A percentile compares a stretch with the other conserved stretches of the same genome.
Conservation (phyloP, 2,113 vertebrate species). For the Erpornis zantholeuca region DNA sequence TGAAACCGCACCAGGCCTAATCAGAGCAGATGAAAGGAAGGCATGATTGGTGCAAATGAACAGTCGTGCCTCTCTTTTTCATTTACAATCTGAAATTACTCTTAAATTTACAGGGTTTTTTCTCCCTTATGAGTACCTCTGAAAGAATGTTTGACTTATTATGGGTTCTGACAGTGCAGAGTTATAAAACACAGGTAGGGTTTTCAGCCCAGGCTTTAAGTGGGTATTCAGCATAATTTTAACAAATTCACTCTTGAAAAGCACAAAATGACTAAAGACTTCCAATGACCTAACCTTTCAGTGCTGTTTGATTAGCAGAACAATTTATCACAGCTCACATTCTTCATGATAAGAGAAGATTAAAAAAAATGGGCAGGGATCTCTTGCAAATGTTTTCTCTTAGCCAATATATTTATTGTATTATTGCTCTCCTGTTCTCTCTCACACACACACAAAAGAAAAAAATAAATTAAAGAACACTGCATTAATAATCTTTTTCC, state of each 20-base stretch:
- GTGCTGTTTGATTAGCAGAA: conserved; percentile 78
- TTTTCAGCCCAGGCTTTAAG: conserved; percentile 78
- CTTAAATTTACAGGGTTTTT: conserved; percentile 81
- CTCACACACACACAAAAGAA: neutral
- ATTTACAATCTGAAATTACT: conserved; percentile 91
- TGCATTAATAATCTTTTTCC: conserved; percentile 17
- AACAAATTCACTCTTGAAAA: conserved; percentile 82
- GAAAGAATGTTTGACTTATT: conserved; percentile 88
- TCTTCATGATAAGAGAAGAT: conserved; percentile 52
- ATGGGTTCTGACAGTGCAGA: conserved; percentile 86
- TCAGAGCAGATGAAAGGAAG: conserved; percentile 91
- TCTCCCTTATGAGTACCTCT: conserved; percentile 81
- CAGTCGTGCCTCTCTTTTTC: conserved; percentile 90
- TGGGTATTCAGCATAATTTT: conserved; percentile 81
- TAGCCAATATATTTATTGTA: conserved; percentile 4
- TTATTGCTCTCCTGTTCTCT: neutral
- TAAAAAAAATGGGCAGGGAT: conserved; percentile 27
- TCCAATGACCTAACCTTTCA: conserved; percentile 76
- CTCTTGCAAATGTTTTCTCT: conserved; percentile 56
- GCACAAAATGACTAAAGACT: conserved; percentile 79
- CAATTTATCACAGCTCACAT: conserved; percentile 62
- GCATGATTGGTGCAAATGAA: conserved; percentile 99
- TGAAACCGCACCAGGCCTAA: conserved; percentile 97
- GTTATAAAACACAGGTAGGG: conserved; percentile 85
- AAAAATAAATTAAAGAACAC: conserved; percentile 2